Conservation (phyloP, 2,113 vertebrate species). For the Tetraodon nigroviridis region DNA sequence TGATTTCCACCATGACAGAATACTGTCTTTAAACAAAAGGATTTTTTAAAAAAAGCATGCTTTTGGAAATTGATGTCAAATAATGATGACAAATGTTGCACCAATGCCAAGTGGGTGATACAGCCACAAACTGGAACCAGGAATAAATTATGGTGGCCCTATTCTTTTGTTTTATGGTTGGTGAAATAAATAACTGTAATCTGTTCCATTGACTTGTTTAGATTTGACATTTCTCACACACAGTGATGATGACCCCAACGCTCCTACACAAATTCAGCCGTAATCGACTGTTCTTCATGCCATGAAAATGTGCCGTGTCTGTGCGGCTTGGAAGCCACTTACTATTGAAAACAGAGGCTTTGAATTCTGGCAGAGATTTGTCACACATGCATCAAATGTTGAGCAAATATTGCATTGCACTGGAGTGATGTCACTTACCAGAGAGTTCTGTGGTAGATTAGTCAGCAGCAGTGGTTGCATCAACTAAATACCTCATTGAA, state of each 20-base stretch:
- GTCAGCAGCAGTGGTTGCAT: constrained; percentile 3
- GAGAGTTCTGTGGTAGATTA: constrained; percentile 5
- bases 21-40: constrained; percentile 1
- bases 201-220: too few species aligned
- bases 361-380: constrained; percentile 34
- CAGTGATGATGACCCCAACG: constrained; percentile 17
- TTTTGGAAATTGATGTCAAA: neutral
- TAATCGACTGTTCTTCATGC: constrained; percentile 22
- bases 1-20: constrained; percentile 15
- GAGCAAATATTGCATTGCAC: constrained; percentile 16
- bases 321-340: constrained; percentile 41
- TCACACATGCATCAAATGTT: constrained; percentile 33
- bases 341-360: constrained; percentile 21
- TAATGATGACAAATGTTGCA: neutral
- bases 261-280: constrained; percentile 17
- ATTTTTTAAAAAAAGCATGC: neutral
- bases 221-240: too few species aligned
- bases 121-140: neutral
- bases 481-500: too few species aligned
- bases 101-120: neutral
- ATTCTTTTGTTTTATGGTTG: too few species aligned
- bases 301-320: constrained; percentile 33
- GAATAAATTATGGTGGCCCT: too few species aligned
- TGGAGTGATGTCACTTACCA: constrained; percentile 35
- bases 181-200: too few species aligned